A percentile compares a stretch with the other conserved stretches of the same genome.
These are phyloP conservation scores for Alligator sinensis DNA, from an alignment of 2,113 vertebrate genomes.

Conservation along the genomic window DNA sequence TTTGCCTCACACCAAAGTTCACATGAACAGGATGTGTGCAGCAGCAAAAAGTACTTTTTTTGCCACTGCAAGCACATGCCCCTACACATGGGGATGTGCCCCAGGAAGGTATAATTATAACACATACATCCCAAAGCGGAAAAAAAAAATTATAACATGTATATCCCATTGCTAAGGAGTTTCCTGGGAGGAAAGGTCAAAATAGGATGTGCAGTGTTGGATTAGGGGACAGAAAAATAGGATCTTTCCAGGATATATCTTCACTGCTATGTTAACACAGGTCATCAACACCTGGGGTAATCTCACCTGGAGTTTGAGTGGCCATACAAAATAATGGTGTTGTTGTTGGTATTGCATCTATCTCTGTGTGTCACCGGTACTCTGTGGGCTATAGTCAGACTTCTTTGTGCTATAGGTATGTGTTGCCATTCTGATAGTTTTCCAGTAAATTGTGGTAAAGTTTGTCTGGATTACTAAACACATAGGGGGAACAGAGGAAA, in stretches of 20 bases:
- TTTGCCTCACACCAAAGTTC: too few species aligned
- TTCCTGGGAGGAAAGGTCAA: neutral
- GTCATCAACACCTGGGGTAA: neutral
- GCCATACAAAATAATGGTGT: neutral
- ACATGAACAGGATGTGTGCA: too few species aligned
- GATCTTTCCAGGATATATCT: neutral
- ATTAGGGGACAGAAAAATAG: neutral
- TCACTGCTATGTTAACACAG: neutral
- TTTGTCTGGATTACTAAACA: neutral
- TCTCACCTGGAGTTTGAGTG: neutral
- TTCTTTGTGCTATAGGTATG: neutral
- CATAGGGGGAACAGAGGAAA: neutral
- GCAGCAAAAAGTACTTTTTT: too few species aligned
- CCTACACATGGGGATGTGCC: too few species aligned
- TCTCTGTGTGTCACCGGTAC: neutral
- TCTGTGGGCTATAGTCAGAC: neutral
- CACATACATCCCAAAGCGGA: too few species aligned
- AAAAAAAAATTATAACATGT: too few species aligned
- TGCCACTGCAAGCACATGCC: too few species aligned
- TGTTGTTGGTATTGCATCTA: neutral
- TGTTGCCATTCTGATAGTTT: neutral
- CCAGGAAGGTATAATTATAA: too few species aligned
- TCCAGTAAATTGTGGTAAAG: neutral
- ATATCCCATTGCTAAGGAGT: too few species aligned
- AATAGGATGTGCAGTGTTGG: neutral